Percentiles rank a stretch among this genome's conserved stretches.
These are phyloP conservation scores for Anneissia japonica DNA, from an alignment of 35 echinoderm and acorn worm genomes.

Conservation along the genomic window DNA sequence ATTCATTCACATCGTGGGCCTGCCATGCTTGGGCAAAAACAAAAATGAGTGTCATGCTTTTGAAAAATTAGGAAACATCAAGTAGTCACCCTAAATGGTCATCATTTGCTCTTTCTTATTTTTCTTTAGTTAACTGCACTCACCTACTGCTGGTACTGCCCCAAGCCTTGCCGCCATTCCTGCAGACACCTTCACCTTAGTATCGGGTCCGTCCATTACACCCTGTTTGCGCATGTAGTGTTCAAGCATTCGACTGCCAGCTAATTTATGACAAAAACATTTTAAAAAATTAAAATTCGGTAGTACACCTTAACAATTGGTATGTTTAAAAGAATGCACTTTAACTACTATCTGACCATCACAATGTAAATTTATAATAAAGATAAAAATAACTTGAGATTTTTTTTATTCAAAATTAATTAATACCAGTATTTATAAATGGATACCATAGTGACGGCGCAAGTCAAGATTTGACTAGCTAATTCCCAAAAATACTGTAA, in stretches of 20 bases:
- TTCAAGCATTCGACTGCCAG: constrained; percentile 94
- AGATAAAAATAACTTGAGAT: too few relatives aligned
- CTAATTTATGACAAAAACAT: constrained; percentile 22
- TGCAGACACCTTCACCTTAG: constrained; percentile 79
- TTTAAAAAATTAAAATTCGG: too few relatives aligned
- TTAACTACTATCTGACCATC: not conserved
- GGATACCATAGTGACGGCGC: too few relatives aligned
- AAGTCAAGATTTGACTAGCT: too few relatives aligned
- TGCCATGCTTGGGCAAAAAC: not conserved
- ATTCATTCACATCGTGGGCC: not conserved
- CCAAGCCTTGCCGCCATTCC: constrained; percentile 89
- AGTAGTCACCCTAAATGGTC: not conserved
- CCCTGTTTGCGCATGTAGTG: constrained; percentile 98
- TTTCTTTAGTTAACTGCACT: not conserved
- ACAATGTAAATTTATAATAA: not conserved
- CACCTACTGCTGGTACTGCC: constrained; percentile 78
- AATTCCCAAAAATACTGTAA: too few relatives aligned
- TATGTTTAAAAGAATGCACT: not conserved
- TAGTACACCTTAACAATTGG: too few relatives aligned
- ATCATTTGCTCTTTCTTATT: not conserved
- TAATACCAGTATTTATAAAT: too few relatives aligned
- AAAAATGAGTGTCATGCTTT: not conserved
- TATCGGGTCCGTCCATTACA: constrained; percentile 40
- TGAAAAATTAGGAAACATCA: not conserved
- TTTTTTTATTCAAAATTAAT: too few relatives aligned